Evolutionary conservation across 2,797 vertebrate species (phyloP).

Genomic region (Phoxinus dragarum): DNA sequence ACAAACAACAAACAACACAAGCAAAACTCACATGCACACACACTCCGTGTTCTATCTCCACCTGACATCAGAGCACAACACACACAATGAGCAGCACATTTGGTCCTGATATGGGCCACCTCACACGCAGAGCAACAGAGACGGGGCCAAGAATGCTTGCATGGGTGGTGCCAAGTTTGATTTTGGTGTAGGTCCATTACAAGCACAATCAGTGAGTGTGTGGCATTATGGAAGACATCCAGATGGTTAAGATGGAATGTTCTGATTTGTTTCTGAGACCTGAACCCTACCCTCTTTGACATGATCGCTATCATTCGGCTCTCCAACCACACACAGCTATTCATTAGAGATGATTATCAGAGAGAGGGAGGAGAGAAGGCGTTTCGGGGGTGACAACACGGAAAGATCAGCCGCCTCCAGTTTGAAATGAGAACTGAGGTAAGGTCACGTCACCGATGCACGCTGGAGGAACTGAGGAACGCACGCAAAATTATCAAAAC

Average conservation of each 20-base stretch:
- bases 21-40: constrained; percentile 30
- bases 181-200: constrained; percentile 81
- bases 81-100: constrained; percentile 69
- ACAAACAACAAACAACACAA: constrained; percentile 16
- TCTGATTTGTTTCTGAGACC: constrained; percentile 81
- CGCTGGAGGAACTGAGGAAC: not conserved
- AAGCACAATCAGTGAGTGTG: constrained; percentile 83
- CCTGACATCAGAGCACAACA: constrained; percentile 77
- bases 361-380: constrained; percentile 67
- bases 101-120: constrained; percentile 46
- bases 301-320: constrained; percentile 80
- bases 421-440: constrained; percentile 66
- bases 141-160: constrained; percentile 67
- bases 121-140: constrained; percentile 68
- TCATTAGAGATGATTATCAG: constrained; percentile 85
- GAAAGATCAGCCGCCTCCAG: constrained; percentile 67
- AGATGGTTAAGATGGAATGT: constrained; percentile 85
- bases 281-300: constrained; percentile 77
- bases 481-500: not conserved
- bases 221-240: constrained; percentile 85
- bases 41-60: constrained; percentile 69
- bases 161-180: constrained; percentile 76
- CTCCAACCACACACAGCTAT: constrained; percentile 80
- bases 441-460: constrained; percentile 59
- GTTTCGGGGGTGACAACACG: constrained; percentile 72